A percentile compares a stretch with the other conserved stretches of the same genome.
phyloP scores from a whole-genome alignment of 2,113 vertebrate species.

The Onychorhynchus coronatus region DNA sequence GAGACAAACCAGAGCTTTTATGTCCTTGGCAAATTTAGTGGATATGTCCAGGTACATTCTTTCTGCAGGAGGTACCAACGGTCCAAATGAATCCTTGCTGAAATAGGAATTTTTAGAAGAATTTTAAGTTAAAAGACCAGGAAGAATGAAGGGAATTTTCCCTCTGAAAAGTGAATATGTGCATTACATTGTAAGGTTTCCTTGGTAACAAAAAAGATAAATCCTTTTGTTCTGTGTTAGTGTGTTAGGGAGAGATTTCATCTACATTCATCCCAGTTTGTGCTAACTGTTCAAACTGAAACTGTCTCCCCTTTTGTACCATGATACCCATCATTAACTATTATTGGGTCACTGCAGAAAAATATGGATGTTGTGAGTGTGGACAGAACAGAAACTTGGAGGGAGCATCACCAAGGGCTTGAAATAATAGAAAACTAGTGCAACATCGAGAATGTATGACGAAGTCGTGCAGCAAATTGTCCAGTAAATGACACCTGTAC shows the following conservation, averaged over 20 bases:
- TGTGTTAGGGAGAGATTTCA: conserved; percentile 34
- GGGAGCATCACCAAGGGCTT: background rate
- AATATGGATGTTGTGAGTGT: background rate
- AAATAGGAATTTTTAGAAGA: background rate
- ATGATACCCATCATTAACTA: conserved; percentile 44
- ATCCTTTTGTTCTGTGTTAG: conserved; percentile 45
- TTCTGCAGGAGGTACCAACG: background rate
- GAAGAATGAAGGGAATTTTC: background rate
- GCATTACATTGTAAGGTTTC: conserved; percentile 34
- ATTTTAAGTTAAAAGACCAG: background rate
- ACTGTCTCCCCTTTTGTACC: conserved; percentile 13
- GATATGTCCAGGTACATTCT: background rate
- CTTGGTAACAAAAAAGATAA: conserved; percentile 56
- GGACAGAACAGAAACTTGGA: background rate
- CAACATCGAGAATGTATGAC: background rate
- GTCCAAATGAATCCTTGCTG: background rate
- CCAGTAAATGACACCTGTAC: background rate
- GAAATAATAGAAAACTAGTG: background rate
- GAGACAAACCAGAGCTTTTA: background rate
- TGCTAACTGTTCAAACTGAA: conserved; percentile 18
- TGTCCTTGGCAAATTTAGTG: background rate
- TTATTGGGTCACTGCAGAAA: conserved; percentile 48
- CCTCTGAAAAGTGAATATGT: background rate
- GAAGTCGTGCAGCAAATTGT: background rate
- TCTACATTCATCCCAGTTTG: conserved; percentile 31